Conservation (phyloP, 2,888 invertebrate genomes). For the Ectemnius cavifrons region DNA sequence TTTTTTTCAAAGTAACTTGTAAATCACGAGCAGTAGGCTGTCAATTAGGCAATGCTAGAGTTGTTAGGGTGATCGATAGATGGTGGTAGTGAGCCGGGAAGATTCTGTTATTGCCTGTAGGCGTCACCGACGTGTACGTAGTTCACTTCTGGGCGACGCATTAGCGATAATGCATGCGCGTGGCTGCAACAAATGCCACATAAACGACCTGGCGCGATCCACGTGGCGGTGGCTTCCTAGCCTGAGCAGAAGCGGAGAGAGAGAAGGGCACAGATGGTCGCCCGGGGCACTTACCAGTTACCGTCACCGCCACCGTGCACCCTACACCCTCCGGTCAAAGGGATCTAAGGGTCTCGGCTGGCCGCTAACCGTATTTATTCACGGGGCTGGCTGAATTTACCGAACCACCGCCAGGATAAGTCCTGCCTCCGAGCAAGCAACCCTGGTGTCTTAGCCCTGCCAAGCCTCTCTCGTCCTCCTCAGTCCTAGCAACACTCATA, state of each 20-base stretch:
- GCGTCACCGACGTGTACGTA: conserved; percentile 13
- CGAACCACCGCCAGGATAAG: conserved; percentile 64
- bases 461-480: conserved; percentile 27
- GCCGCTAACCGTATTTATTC: conserved; percentile 77
- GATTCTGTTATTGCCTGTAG: conserved; percentile 39
- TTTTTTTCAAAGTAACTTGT: too few species aligned
- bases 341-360: conserved; percentile 72
- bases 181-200: conserved; percentile 74
- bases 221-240: conserved; percentile 65
- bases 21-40: too few species aligned
- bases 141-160: conserved; percentile 46
- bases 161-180: conserved; percentile 71
- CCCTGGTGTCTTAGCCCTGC: conserved; percentile 43
- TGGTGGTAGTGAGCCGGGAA: conserved; percentile 15
- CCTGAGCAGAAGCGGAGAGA: conserved; percentile 33
- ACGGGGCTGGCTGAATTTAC: conserved; percentile 73
- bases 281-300: conserved; percentile 77
- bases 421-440: conserved; percentile 48
- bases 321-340: conserved; percentile 71
- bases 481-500: conserved; percentile 17
- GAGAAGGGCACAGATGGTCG: conserved; percentile 76
- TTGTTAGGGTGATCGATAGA: conserved; percentile 43
- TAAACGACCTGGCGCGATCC: conserved; percentile 70
- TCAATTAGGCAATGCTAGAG: too few species aligned
- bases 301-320: conserved; percentile 65